Evolutionary conservation across 2,888 invertebrate species (phyloP).

Genomic region (Cabera pusaria): DNA sequence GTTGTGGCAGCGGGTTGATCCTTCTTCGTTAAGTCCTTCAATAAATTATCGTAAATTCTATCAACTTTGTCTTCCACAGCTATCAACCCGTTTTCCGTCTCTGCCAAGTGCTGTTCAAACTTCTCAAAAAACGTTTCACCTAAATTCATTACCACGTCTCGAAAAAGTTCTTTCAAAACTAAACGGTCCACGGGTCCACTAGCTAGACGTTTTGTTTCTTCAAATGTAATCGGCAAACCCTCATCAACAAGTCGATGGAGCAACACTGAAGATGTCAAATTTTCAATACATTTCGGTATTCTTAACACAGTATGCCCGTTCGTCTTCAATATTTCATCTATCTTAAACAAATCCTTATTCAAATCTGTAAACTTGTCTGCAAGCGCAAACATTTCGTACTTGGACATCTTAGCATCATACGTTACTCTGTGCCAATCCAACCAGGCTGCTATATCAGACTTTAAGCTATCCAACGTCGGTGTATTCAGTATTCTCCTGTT

Average conservation of each 20-base stretch:
- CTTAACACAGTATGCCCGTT: constrained; percentile 37
- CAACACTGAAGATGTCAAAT: constrained; percentile 27
- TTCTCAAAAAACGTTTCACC: constrained; percentile 3
- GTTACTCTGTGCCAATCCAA: constrained; percentile 37
- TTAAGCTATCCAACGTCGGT: constrained; percentile 30
- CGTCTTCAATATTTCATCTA: constrained; percentile 30
- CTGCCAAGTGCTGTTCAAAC: constrained; percentile 5
- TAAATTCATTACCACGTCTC: not conserved
- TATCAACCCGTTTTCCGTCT: not conserved
- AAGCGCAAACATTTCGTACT: constrained; percentile 38
- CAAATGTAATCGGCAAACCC: not conserved
- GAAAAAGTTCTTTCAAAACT: too few species aligned
- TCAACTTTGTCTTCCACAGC: constrained; percentile 33
- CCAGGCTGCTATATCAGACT: constrained; percentile 39
- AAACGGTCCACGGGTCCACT: too few species aligned
- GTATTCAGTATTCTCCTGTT: constrained; percentile 19
- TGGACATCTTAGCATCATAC: constrained; percentile 31
- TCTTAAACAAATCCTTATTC: constrained; percentile 16
- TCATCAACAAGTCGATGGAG: constrained; percentile 3
- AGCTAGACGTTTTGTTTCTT: too few species aligned
- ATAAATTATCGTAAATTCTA: constrained; percentile 29
- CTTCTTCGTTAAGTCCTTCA: too few species aligned
- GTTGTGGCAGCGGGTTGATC: too few species aligned
- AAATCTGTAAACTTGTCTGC: constrained; percentile 40
- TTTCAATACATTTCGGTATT: constrained; percentile 34